Base-by-base conservation (phyloP, 2,797 vertebrate genomes). In the Tokudaia tokunoshimensis region DNA sequence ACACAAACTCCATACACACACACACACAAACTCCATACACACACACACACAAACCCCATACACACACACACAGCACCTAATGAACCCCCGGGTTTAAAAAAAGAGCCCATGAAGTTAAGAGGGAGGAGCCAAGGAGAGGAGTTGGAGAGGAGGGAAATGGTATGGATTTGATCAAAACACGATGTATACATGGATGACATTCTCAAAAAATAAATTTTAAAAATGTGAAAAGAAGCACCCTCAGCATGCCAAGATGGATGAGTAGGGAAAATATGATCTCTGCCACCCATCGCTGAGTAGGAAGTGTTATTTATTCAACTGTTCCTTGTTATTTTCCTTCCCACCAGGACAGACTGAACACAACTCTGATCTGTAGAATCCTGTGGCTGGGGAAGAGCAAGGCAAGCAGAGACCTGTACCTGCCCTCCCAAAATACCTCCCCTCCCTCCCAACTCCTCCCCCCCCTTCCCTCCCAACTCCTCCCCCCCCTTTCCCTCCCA, bases 271-370 rank as follows among this genome's bases (percentile, higher is more conserved):
- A 50, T 24, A 34, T 37, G 37, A 24, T 55, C 31, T 52, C 80
- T 63, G 74, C 17, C 37, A 65, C 81, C 81, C n/a, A 20, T 37
- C 72, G 44, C 41, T 22, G 26, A 79, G 24, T 19, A 50, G 13
- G 67, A 78, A 79, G 41, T 19, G 63, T 80, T 80, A 37, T 89
- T 91, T 86, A 85, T 44, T 82, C 92, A 81, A 55, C 85, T 89
- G 86, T 29, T 85, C 24, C 55, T 89, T 63, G 26, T 72, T 20
- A 41, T 44, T 44, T 93, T 24, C 61, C 79, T 65, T 59, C 70
- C 65, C 91, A 37, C 52, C 10, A 17, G 6, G 34, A 57, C 52
- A 10, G n/a, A 13, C 15, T 0, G 19, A 47, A 29, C 82, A 72
- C 55, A 26, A 17, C 17, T 59, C 34, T 31, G 44, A 24, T 26